Evolutionary conservation across 2,888 invertebrate species (phyloP), one percentile per base, ranked within the genome.

Genomic region (Clunio marinus): DNA sequence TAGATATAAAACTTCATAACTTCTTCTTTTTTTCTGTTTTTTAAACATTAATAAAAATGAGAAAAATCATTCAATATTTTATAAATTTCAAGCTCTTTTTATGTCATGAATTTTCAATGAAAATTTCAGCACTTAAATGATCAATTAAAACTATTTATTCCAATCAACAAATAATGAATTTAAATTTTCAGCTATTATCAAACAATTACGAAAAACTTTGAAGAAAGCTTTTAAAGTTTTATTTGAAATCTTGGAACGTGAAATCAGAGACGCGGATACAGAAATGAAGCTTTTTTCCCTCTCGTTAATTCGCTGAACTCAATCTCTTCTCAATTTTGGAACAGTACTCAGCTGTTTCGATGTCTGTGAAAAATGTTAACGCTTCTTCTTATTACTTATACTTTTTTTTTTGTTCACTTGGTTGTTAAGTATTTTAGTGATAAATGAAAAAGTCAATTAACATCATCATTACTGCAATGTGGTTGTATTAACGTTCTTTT

Each of bases 361-460:
- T 41, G 41, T 13, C 41, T 32, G 32, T 8, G 32, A 8, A 32
- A 8, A 32, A 8, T 8, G 32, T n/a, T n/a, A n/a, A n/a, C n/a
- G n/a, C n/a, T n/a, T n/a, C n/a, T n/a, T n/a, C n/a, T n/a, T n/a
- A n/a, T n/a, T n/a, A n/a, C 32, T 32, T 32, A 32, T 7, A 32
- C 32, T 32, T 41, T 51, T 63, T 60, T 60, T 15, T 20, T 24
- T 35, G 22, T 24, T 60, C 15, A 25, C n/a, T 24, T n/a, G n/a
- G n/a, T n/a, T n/a, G n/a, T n/a, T n/a, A n/a, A n/a, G n/a, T 27
- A 58, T 58, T 58, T 8, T 15, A 46, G 63, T 63, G 63, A 63
- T 63, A 63, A 63, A 63, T 37, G 60, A 63, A 63, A 63, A 46
- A 22, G 63, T 25, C 63, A 63, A 63, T 63, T 63, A 63, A 63